Evolutionary conservation across 2,797 vertebrate genomes (phyloP).

Genomic region (Danio jaintianensis): DNA sequence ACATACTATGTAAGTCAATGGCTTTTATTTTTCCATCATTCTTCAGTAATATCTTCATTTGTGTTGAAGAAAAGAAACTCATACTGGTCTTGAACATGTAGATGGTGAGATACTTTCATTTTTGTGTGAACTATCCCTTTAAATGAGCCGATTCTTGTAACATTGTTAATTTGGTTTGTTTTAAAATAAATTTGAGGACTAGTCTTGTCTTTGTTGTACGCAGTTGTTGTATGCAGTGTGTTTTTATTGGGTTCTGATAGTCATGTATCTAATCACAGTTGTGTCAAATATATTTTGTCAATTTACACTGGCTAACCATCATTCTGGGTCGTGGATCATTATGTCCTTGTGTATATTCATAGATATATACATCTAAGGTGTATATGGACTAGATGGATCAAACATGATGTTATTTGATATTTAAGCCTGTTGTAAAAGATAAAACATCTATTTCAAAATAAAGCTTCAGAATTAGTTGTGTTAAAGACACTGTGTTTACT

Average conservation of each 20-base stretch:
- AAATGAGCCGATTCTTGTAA: background rate
- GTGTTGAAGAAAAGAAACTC: too few species aligned
- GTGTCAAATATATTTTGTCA: background rate
- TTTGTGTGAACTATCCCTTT: too few species aligned
- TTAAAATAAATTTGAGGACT: background rate
- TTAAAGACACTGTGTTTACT: background rate
- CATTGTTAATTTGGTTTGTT: conserved; percentile 7
- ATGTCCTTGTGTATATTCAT: background rate
- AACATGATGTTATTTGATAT: background rate
- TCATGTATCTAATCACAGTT: background rate
- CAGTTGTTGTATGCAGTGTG: background rate
- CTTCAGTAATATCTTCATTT: too few species aligned
- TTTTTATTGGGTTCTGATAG: background rate
- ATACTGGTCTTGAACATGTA: too few species aligned
- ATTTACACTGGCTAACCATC: background rate
- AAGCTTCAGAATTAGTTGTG: background rate
- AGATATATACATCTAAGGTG: too few species aligned
- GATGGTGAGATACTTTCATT: too few species aligned
- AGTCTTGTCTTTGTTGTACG: background rate
- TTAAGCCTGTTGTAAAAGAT: background rate
- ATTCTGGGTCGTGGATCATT: background rate
- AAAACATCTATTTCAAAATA: background rate
- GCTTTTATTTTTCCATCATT: too few species aligned
- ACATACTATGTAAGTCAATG: too few species aligned
- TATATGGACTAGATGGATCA: background rate